Evolutionary conservation across 2,113 vertebrate species (phyloP).

Genomic region (Meriones unguiculatus): DNA sequence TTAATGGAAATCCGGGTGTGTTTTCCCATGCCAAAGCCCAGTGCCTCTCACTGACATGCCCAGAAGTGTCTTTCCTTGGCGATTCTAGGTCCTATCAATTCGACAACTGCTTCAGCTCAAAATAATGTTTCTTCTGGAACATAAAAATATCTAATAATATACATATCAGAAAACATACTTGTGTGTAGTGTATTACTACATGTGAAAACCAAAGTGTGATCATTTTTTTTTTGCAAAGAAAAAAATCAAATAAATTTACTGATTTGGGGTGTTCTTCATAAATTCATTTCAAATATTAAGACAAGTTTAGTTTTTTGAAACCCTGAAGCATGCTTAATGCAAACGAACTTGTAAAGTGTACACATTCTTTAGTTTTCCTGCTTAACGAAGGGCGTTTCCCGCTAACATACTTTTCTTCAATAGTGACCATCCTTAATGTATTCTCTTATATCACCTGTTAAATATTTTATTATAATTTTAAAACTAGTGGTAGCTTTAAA

Average conservation of each 20-base stretch:
- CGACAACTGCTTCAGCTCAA: not conserved
- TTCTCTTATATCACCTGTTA: not conserved
- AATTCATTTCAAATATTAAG: slow-evolving; percentile 1
- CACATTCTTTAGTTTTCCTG: not conserved
- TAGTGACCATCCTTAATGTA: slow-evolving; percentile 12
- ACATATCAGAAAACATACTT: not conserved
- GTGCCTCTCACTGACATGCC: not conserved
- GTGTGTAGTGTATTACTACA: not conserved
- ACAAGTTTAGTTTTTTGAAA: slow-evolving; percentile 45
- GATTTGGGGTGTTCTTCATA: not conserved
- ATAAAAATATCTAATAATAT: not conserved
- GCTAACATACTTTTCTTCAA: not conserved
- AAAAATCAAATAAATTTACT: not conserved
- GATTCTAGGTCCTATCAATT: not conserved
- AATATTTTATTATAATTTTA: slow-evolving; percentile 69
- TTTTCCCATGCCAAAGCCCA: not conserved
- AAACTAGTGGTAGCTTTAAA: slow-evolving; percentile 58
- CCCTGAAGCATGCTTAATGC: not conserved
- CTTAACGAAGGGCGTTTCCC: slow-evolving; percentile 6
- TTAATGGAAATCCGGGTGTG: not conserved
- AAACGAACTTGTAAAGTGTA: not conserved
- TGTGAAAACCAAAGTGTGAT: slow-evolving; percentile 15
- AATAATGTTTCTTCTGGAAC: slow-evolving; percentile 10
- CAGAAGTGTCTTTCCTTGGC: not conserved
- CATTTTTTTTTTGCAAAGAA: slow-evolving; percentile 1